Conservation (phyloP, 2,113 vertebrate genomes). For the Mobula hypostoma region DNA sequence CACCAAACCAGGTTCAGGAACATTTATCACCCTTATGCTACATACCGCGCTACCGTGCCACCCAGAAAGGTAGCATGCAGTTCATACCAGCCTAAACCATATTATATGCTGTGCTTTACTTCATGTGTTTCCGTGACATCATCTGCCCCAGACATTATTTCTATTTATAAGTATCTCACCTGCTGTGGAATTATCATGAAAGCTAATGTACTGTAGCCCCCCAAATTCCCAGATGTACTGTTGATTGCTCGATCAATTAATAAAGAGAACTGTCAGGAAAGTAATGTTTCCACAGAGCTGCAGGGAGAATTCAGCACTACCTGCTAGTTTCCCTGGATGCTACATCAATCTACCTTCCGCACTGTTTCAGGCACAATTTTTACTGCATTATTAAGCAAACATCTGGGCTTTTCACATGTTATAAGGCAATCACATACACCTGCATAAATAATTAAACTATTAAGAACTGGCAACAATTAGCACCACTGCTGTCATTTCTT, state of each 20-base stretch:
- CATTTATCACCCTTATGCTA: too few relatives aligned
- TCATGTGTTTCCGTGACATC: too few relatives aligned
- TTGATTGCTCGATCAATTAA: not conserved
- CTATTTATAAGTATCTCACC: not conserved
- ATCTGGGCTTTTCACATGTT: constrained; percentile 16
- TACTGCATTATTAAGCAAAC: not conserved
- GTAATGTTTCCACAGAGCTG: too few relatives aligned
- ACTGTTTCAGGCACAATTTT: not conserved
- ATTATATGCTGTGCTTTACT: not conserved
- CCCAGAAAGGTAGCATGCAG: not conserved
- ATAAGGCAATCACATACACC: not conserved
- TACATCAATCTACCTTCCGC: not conserved
- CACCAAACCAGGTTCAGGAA: too few relatives aligned
- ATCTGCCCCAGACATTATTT: not conserved
- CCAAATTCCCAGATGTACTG: too few relatives aligned
- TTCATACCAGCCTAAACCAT: too few relatives aligned
- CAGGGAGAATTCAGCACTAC: not conserved
- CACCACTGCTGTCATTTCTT: not conserved
- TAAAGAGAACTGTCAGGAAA: not conserved
- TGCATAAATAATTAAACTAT: constrained; percentile 9
- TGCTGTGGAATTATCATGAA: not conserved
- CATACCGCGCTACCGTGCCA: too few relatives aligned
- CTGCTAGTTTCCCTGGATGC: not conserved
- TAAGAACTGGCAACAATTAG: not conserved
- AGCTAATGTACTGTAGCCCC: too few relatives aligned